Base-by-base conservation (phyloP, 2,113 vertebrate genomes). In the Canis aureus region DNA sequence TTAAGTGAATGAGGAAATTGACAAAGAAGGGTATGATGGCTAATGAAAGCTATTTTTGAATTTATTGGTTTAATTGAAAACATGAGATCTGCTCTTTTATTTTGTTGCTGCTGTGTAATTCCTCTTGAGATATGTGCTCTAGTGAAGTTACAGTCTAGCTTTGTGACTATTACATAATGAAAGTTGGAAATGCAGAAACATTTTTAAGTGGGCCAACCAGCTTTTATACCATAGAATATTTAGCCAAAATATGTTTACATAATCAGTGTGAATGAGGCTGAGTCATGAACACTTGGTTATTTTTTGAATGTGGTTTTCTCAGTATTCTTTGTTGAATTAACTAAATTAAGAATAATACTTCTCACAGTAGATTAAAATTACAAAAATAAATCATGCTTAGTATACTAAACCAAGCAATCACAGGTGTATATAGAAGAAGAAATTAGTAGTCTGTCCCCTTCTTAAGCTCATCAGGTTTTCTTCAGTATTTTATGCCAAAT, bases 271-370 rank as follows among this genome's bases (percentile, higher is more conserved):
- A 73, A 29, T 27, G 55, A 73, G 67, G 67, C 82, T 51, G 79
- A 86, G 51, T 95, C 67, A 87, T 57, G 87, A 87, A 29, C 59
- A 80, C 3, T 62, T 64, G 19, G 9, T 5, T 66, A 71, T 93
- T 57, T 59, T 53, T 29, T 66, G 16, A 51, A 57, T 11, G 17
- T 73, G 17, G 71, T 71, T 97, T 97, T 95, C 57, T 66, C 67
- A 69, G 20, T 92, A 59, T 86, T 89, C 23, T 66, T 89, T 84
- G 20, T 79, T 76, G n/a, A 80, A 53, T 74, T 73, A 94, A 94
- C 80, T 74, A 79, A 89, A 25, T 89, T 93, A 95, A 88, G 57
- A 94, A 90, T 86, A 85, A 59, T 87, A 95, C 90, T 97, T 95
- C 27, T 78, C 15, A 96, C 97, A 93, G 86, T 29, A 13, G 32